A percentile compares a stretch with the other conserved stretches of the same genome.
Evolutionary conservation across 2,113 vertebrate genomes (phyloP).

Genomic region (Gymnocephalus cernua): DNA sequence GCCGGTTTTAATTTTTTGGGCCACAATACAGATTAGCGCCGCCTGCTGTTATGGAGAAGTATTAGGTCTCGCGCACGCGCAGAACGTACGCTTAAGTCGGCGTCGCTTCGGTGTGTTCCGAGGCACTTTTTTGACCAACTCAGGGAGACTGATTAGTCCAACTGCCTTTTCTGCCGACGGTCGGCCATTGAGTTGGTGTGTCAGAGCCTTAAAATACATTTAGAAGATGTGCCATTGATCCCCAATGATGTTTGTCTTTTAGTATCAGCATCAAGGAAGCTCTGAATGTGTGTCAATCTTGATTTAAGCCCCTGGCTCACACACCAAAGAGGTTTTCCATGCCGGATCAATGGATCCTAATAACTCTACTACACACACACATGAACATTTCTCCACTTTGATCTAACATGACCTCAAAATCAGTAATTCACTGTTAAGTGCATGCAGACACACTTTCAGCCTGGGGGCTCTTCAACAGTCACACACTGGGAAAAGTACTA

Average conservation of each 20-base stretch:
- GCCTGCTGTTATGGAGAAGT: too few species aligned
- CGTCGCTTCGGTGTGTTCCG: too few species aligned
- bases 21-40: too few species aligned
- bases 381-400: conserved; percentile 25
- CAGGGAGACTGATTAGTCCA: too few species aligned
- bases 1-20: too few species aligned
- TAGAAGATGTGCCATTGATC: conserved; percentile 29
- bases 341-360: conserved; percentile 48
- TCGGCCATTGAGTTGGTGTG: too few species aligned
- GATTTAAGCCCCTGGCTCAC: conserved; percentile 29
- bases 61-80: too few species aligned
- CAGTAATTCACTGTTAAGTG: conserved; percentile 48
- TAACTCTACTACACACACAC: conserved; percentile 39
- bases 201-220: too few species aligned
- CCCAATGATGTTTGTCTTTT: conserved; percentile 39
- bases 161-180: too few species aligned
- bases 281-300: conserved; percentile 22
- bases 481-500: conserved; percentile 15
- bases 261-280: conserved; percentile 8
- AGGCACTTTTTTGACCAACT: too few species aligned
- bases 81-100: too few species aligned
- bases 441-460: conserved; percentile 23
- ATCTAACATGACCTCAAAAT: conserved; percentile 63
- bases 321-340: conserved; percentile 26
- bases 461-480: conserved; percentile 26